These are phyloP conservation scores for Ascaphus truei DNA, from an alignment of 2,113 vertebrate genomes.

Conservation along the genomic window DNA sequence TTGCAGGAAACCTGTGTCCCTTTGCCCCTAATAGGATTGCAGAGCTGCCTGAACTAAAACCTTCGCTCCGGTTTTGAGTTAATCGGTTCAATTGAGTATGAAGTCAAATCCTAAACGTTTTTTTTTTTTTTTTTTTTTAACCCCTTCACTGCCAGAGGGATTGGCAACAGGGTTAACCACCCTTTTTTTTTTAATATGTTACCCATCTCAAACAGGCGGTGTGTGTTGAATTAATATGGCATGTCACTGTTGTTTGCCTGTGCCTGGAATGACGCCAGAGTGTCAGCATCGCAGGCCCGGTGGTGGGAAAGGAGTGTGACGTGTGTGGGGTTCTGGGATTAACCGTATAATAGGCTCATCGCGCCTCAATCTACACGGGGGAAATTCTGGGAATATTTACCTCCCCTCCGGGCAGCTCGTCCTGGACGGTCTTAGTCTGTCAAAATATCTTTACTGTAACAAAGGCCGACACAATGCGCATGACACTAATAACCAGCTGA, in stretches of 20 bases:
- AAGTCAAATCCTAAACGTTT: no score
- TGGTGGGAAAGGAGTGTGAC: not conserved
- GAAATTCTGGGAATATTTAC: constrained; percentile 17
- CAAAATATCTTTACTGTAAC: constrained; percentile 10
- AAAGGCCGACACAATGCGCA: not conserved
- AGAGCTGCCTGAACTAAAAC: no score
- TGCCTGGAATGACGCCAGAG: not conserved
- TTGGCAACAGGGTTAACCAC: no score
- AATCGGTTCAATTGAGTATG: no score
- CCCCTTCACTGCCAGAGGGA: no score
- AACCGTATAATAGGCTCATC: not conserved
- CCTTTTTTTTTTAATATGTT: no score
- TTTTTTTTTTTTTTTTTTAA: no score
- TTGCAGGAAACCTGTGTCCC: no score
- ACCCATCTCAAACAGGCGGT: no score
- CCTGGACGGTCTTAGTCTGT: not conserved
- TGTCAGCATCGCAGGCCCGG: no score
- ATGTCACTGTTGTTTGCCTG: not conserved
- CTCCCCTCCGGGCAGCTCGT: not conserved
- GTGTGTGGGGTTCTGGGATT: not conserved
- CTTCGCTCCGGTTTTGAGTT: no score
- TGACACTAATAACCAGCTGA: not conserved
- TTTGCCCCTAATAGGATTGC: no score
- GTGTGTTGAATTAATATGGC: not conserved
- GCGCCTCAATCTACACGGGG: not conserved